phyloP scores from a whole-genome alignment of 1,140 invertebrate genomes.

The Drosophila repletoides region DNA sequence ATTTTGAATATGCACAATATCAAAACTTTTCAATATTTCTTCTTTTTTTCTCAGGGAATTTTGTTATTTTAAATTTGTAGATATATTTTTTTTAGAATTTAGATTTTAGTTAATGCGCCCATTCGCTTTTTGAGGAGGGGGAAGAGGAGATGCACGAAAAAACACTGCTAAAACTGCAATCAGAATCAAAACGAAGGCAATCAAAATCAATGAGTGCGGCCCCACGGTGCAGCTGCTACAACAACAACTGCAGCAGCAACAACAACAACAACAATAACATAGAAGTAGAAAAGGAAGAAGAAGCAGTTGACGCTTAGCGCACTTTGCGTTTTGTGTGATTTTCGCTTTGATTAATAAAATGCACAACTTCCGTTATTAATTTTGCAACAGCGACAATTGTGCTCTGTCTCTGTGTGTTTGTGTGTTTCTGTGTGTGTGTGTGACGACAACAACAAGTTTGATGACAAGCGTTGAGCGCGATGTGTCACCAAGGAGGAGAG shows the following conservation, averaged over 20 bases:
- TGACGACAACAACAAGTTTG: conserved; percentile 32
- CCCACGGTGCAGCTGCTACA: conserved; percentile 23
- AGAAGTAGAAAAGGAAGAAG: background rate
- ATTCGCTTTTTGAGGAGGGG: conserved; percentile 5
- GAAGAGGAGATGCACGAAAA: conserved; percentile 35
- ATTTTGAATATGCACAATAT: conserved; percentile 2
- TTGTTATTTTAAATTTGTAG: conserved; percentile 20
- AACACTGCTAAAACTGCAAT: conserved; percentile 36
- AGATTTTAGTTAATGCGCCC: conserved; percentile 29
- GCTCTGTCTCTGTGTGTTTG: conserved; percentile 21
- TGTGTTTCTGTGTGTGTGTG: conserved; percentile 13
- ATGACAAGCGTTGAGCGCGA: conserved; percentile 30
- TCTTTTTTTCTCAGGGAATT: background rate
- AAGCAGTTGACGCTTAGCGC: conserved; percentile 23
- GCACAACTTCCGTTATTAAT: conserved; percentile 82
- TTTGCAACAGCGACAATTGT: conserved; percentile 73
- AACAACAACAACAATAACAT: conserved; percentile 2
- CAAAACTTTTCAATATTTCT: conserved; percentile 13
- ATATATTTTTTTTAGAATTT: conserved; percentile 45
- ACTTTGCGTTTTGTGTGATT: conserved; percentile 42
- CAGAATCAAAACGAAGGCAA: conserved; percentile 17
- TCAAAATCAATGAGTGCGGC: conserved; percentile 30
- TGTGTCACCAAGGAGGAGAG: conserved; percentile 41
- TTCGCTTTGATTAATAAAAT: conserved; percentile 82
- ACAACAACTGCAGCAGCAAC: conserved; percentile 2